Evolutionary conservation across 1,140 invertebrate species (phyloP), one percentile per base, ranked within the genome.

Genomic region (Geopemphigus sp.): DNA sequence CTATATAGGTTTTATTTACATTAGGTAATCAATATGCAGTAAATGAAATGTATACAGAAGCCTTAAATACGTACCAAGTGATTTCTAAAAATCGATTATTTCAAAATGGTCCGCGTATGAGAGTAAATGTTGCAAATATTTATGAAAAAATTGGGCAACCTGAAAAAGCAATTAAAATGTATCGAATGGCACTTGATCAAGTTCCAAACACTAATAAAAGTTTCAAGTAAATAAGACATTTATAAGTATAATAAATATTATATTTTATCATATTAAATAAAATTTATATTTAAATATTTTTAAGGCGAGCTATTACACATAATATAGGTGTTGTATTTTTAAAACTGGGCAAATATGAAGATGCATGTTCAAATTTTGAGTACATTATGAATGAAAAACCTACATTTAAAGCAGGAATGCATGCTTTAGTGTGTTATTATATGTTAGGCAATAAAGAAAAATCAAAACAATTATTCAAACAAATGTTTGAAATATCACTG

Each of bases 91-190:
- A 96, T 84, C 90, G 91, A 84, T 90, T 94, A 86, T 95, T 95
- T 84, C 91, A 89, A n/a, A 94, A 95, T 84, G 92, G 92, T 59
- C 93, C 95, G 83, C 90, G 96, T 82, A 86, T 99, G 0, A 97
- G 97, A 88, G 91, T 98, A 0, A 99, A 99, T 84, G 98, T 99
- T 92, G 98, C 96, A 3, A 99, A 99, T 85, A 97, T 99, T 84
- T 96, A 98, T 86, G 96, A 95, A 82, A 93, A 94, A 86, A 94
- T 97, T 88, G 95, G 94, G 47, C 94, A 98, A 84, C 95, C 94
- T 83, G 91, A 92, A 22, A 96, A 98, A 87, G 97, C 98, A 8
- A 92, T 99, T 64, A 99, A 99, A 88, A 93, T 98, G 88, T 98
- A 98, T 84, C 89, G 95, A 83, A 98, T 98, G 96, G 96, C 96